Evolutionary conservation across 2,888 invertebrate species (phyloP).

Genomic region (Oscheius sp.): DNA sequence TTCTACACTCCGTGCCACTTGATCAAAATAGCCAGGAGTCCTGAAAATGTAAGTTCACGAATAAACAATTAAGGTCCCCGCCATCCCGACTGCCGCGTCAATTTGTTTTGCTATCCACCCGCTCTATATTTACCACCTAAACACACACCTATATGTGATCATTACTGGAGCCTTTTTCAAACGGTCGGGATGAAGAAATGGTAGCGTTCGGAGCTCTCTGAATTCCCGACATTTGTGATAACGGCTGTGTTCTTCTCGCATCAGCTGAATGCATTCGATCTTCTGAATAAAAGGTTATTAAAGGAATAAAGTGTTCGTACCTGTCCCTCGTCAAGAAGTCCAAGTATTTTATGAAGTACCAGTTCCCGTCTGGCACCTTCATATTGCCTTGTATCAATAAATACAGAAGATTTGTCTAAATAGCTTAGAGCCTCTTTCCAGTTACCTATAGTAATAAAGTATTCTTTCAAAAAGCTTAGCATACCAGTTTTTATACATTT

Average conservation of each 20-base stretch:
- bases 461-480: conserved; percentile 1
- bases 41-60: conserved; percentile 18
- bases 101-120: too few relatives aligned
- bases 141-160: conserved; percentile 6
- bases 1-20: conserved; percentile 37
- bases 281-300: background rate
- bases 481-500: conserved; percentile 41
- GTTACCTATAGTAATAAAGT: conserved; percentile 33
- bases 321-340: background rate
- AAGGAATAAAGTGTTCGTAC: background rate
- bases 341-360: conserved; percentile 12
- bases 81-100: too few relatives aligned
- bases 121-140: conserved; percentile 8
- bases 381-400: conserved; percentile 28
- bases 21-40: conserved; percentile 14
- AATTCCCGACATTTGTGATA: conserved; percentile 10
- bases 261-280: background rate
- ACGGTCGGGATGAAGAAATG: background rate
- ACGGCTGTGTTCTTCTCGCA: conserved; percentile 1
- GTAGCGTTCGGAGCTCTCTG: background rate
- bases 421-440: conserved; percentile 57
- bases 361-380: conserved; percentile 2
- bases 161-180: conserved; percentile 10
- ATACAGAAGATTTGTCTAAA: conserved; percentile 46
- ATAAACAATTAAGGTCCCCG: background rate